phyloP scores from a whole-genome alignment of 2,797 vertebrate genomes.

The Tarsius wallacei region DNA sequence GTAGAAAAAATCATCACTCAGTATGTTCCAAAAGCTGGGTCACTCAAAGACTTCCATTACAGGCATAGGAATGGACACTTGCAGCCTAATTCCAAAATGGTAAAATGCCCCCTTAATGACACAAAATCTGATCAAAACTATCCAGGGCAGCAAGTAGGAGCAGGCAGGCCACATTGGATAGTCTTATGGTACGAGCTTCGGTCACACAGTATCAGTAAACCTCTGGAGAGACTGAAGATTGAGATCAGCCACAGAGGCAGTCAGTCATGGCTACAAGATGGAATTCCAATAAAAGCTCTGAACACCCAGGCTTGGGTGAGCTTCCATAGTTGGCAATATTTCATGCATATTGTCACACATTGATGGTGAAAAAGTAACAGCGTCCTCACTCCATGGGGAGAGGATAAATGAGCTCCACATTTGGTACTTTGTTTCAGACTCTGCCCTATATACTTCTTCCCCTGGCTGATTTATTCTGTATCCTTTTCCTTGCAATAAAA shows the following conservation, averaged over 20 bases:
- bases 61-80: background rate
- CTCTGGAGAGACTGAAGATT: constrained; percentile 27
- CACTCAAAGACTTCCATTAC: background rate
- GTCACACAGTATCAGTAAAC: background rate
- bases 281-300: background rate
- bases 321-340: constrained; percentile 12
- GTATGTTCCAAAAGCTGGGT: background rate
- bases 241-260: background rate
- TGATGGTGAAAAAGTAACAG: background rate
- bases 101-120: background rate
- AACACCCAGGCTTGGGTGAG: background rate
- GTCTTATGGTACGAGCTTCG: background rate
- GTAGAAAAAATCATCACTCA: background rate
- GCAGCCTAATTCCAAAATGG: background rate
- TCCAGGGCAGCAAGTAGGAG: background rate
- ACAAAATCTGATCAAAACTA: background rate
- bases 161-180: constrained; percentile 17
- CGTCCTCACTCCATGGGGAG: background rate
- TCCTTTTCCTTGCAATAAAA: constrained; percentile 13
- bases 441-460: background rate
- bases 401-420: constrained; percentile 36
- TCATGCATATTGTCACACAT: background rate
- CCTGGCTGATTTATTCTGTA: constrained; percentile 52
- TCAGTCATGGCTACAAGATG: background rate
- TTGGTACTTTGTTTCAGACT: constrained; percentile 6